These are phyloP conservation scores for Chinchilla lanigera DNA, from an alignment of 2,113 vertebrate species.

Conservation along the genomic window DNA sequence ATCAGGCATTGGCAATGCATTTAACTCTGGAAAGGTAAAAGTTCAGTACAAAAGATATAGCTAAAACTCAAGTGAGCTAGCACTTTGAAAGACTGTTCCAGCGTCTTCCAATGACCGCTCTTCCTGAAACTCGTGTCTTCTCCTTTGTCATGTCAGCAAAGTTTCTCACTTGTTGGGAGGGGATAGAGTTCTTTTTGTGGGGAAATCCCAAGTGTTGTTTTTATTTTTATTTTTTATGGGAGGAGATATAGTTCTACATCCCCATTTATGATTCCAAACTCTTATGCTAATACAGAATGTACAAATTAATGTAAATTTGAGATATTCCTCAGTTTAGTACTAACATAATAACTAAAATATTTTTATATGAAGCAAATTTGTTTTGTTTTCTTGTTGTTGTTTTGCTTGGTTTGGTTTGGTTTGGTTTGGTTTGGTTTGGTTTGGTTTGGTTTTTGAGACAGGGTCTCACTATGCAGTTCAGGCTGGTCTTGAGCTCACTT, in stretches of 20 bases:
- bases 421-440: too few species aligned
- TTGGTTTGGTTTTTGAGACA: too few species aligned
- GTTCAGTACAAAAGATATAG: not conserved
- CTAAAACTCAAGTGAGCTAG: not conserved
- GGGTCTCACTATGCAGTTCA: too few species aligned
- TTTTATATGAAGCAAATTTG: not conserved
- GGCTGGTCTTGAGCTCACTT: too few species aligned
- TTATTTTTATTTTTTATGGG: not conserved
- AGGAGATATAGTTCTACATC: not conserved
- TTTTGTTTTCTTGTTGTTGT: too few species aligned
- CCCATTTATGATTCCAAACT: not conserved
- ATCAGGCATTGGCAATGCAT: not conserved
- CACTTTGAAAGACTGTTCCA: not conserved
- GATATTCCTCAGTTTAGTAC: not conserved
- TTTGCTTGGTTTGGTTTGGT: too few species aligned
- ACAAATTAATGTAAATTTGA: not conserved
- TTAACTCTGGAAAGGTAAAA: not conserved
- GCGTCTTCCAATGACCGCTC: not conserved
- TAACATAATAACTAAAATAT: not conserved
- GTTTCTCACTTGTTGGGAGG: not conserved
- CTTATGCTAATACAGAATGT: not conserved
- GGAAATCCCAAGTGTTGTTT: not conserved
- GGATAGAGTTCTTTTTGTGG: not conserved
- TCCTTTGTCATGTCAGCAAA: not conserved
- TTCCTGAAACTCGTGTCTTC: not conserved